Evolutionary conservation across 2,797 vertebrate genomes (phyloP).

Genomic region (Eupleurogrammus muticus): DNA sequence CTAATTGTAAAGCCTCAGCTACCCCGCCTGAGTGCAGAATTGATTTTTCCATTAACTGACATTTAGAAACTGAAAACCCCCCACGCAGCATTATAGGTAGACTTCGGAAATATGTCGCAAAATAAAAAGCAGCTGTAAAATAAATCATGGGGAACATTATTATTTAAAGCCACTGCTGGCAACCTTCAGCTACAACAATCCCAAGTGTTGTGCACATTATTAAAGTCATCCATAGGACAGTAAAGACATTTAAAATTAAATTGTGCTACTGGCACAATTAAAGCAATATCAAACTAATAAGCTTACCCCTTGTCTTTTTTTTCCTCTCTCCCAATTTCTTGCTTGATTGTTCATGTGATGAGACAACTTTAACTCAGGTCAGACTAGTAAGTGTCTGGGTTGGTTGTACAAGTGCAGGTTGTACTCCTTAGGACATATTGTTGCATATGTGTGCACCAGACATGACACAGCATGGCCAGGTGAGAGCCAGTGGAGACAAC

Average conservation of each 20-base stretch:
- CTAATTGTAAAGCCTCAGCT: constrained; percentile 30
- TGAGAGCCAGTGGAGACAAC: constrained; percentile 26
- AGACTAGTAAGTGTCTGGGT: background rate
- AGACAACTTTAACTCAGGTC: background rate
- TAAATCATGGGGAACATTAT: constrained; percentile 10
- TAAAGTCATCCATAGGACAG: too few species aligned
- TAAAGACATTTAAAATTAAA: too few species aligned
- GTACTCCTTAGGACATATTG: constrained; percentile 52
- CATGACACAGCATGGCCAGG: constrained; percentile 48
- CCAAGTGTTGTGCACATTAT: too few species aligned
- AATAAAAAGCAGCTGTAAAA: constrained; percentile 20
- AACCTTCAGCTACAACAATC: background rate
- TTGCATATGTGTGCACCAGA: constrained; percentile 50
- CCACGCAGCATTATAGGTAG: background rate
- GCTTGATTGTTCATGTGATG: background rate
- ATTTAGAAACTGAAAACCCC: constrained; percentile 50
- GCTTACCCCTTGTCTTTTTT: background rate
- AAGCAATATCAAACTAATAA: too few species aligned
- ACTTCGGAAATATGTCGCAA: constrained; percentile 25
- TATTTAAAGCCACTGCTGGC: constrained; percentile 7
- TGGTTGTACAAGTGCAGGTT: constrained; percentile 19
- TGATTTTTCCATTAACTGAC: constrained; percentile 64
- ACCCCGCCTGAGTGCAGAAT: constrained; percentile 43
- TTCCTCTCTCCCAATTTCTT: too few species aligned
- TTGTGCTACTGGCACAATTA: too few species aligned